Evolutionary conservation across 2,113 vertebrate species (phyloP).

Genomic region (Prunella himalayana): DNA sequence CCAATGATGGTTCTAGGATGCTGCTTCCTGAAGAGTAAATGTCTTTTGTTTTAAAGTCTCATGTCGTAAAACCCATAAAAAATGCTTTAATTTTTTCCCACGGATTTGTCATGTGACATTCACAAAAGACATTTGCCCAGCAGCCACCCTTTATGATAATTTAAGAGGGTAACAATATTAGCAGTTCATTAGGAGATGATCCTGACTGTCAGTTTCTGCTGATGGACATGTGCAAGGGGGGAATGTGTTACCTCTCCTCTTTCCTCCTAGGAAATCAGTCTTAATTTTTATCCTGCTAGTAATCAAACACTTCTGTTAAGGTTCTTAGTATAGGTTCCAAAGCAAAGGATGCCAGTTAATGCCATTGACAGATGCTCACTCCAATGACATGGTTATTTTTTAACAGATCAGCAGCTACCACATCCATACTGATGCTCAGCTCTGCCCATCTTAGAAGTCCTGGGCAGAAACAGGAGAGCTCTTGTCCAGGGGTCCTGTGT

Average conservation of each 20-base stretch:
- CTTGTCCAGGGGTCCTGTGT: neutral
- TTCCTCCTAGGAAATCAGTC: neutral
- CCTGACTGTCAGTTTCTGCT: neutral
- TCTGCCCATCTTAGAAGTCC: neutral
- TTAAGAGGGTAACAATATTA: constrained; percentile 40
- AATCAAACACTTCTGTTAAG: neutral
- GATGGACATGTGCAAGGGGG: neutral
- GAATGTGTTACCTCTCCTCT: neutral
- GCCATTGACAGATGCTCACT: neutral
- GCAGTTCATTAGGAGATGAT: neutral
- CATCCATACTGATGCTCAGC: neutral
- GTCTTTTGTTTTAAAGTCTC: constrained; percentile 20
- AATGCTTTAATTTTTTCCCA: neutral
- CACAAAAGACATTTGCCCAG: neutral
- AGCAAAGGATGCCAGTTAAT: neutral
- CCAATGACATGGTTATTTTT: neutral
- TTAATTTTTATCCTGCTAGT: neutral
- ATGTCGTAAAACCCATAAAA: constrained; percentile 12
- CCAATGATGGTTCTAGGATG: neutral
- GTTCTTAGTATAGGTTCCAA: neutral
- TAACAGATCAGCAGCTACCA: neutral
- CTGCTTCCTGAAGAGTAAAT: constrained; percentile 16
- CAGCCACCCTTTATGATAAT: constrained; percentile 23
- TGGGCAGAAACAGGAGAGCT: neutral
- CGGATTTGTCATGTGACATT: neutral